A percentile compares a stretch with the other conserved stretches of the same genome.
Evolutionary conservation across 2,113 vertebrate genomes (phyloP).

Genomic region (Oreotrochilus melanogaster): DNA sequence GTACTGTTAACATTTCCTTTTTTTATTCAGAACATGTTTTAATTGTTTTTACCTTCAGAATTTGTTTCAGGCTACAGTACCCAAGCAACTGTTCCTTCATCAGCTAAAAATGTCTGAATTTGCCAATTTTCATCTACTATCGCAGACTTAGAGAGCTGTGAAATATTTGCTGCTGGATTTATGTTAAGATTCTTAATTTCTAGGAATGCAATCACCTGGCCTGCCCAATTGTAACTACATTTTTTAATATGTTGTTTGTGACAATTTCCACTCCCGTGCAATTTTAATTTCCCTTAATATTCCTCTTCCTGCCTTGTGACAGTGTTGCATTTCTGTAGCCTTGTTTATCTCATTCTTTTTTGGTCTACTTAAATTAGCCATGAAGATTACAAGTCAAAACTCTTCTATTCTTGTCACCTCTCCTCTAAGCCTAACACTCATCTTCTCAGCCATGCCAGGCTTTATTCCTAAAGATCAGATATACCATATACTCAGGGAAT

Average conservation of each 20-base stretch:
- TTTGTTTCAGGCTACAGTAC: neutral
- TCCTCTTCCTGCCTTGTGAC: neutral
- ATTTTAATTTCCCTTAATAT: neutral
- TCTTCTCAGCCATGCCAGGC: neutral
- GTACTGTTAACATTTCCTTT: neutral
- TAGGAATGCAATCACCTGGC: neutral
- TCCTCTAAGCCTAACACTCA: neutral
- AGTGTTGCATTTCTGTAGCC: neutral
- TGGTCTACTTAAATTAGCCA: neutral
- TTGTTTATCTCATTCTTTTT: neutral
- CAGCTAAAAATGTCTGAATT: neutral
- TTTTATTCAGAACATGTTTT: neutral
- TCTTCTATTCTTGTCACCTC: neutral
- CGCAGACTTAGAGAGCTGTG: neutral
- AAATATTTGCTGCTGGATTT: neutral
- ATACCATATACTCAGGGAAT: neutral
- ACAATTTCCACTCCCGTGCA: neutral
- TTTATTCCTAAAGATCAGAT: conserved; percentile 6
- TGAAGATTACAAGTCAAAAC: neutral
- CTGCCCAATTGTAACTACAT: neutral
- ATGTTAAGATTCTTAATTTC: neutral
- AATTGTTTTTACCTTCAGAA: neutral
- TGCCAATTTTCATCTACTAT: neutral
- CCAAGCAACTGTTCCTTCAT: neutral
- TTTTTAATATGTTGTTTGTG: neutral